phyloP scores from a whole-genome alignment of 2,888 invertebrate genomes.

The Baronia brevicornis region DNA sequence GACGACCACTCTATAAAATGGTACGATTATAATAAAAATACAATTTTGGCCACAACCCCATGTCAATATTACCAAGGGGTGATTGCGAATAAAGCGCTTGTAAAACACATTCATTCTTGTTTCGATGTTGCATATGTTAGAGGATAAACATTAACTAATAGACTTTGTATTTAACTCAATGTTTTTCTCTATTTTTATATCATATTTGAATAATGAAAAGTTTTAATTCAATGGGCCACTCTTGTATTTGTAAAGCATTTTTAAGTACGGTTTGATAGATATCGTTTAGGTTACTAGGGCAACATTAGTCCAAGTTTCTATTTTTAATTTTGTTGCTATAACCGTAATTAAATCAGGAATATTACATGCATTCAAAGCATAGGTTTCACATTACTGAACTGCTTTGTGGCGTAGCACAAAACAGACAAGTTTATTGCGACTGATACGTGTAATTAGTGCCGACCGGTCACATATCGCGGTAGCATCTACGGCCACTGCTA shows the following conservation, averaged over 20 bases:
- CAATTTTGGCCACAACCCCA: slow-evolving; percentile 71
- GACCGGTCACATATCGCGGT: slow-evolving; percentile 42
- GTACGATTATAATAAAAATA: slow-evolving; percentile 73
- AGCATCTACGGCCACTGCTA: slow-evolving; percentile 45
- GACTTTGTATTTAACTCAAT: slow-evolving; percentile 6
- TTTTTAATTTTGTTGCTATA: too few relatives aligned
- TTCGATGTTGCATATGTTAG: slow-evolving; percentile 20
- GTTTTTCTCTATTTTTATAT: slow-evolving; percentile 19
- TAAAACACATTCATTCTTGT: slow-evolving; percentile 44
- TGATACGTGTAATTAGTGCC: slow-evolving; percentile 68
- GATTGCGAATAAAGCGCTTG: slow-evolving; percentile 62
- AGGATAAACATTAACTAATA: slow-evolving; percentile 10
- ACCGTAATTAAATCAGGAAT: too few relatives aligned
- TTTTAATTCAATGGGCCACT: too few relatives aligned
- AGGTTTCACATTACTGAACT: slow-evolving; percentile 20
- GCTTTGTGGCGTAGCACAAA: slow-evolving; percentile 29
- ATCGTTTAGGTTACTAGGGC: too few relatives aligned
- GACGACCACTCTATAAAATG: slow-evolving; percentile 55
- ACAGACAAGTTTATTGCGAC: slow-evolving; percentile 60
- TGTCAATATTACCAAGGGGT: slow-evolving; percentile 44
- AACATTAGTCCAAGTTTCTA: too few relatives aligned
- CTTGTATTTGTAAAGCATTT: too few relatives aligned
- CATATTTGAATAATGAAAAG: too few relatives aligned
- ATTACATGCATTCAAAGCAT: slow-evolving; percentile 16
- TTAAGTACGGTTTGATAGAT: too few relatives aligned